Base-by-base conservation (phyloP, 2,113 vertebrate species). In the Coracopsis vasa region DNA sequence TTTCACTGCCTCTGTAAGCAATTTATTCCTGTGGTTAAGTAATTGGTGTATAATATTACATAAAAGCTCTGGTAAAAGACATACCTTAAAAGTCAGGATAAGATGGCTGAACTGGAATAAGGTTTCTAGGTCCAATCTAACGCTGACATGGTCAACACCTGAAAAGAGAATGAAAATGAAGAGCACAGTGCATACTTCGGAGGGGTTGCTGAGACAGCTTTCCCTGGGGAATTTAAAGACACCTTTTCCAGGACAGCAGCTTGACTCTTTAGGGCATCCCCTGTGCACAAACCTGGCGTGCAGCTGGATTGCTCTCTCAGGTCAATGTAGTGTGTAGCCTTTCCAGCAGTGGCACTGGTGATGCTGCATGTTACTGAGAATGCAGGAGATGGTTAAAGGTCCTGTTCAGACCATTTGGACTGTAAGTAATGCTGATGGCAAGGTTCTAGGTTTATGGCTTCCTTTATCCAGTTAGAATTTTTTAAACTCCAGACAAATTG, bases 31-130 rank as follows among this genome's bases (percentile, higher is more conserved):
- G 86, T 79, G 91, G 73, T 87, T 89, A 95, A 88, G 42, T 80
- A 94, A 95, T 93, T 88, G 85, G 56, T 62, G 66, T 78, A 72
- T 71, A 86, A 75, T 25, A 29, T 90, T 86, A 89, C 80, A 72
- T 91, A 85, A 95, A 94, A 83, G 42, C 11, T 92, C 27, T 64
- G 31, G 60, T 79, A 84, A 81, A 60, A 70, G 8, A 62, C 6
- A 23, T 98, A 99, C 99, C 99, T 99, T 99, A 94, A 99, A 99
- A 53, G 98, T 99, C 95, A 99, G 97, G 71, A 99, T 98, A 73
- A 99, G 98, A 66, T 99, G 99, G 83, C 98, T 99, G 97, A 99
- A 99, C 92, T 99, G 99, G 97, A 99, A 99, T 69, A 99, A 81
- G 6, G 98, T 97, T 96, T 99, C 99, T 82, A 99, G 97, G 86